Base-by-base conservation (phyloP, 2,888 invertebrate genomes). In the Conistra vaccinii region DNA sequence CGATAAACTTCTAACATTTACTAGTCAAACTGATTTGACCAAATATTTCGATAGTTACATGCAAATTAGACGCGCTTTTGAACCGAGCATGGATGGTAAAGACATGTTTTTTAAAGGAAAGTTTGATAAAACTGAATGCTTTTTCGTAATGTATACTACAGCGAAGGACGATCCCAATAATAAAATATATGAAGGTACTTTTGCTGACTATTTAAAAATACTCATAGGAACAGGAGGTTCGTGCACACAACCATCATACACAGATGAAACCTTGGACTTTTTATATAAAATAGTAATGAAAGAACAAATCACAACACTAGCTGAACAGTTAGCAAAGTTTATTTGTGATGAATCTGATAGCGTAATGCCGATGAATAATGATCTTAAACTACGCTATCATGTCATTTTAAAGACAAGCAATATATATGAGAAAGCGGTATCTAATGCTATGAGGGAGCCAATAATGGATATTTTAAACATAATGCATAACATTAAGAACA, bases 121-220 rank as follows among this genome's bases (percentile, higher is more conserved):
- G 0, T 79, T 74, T 63, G 61, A 76, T 5, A 80, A 78, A 5
- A 69, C 68, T 23, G 81, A 81, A 48, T 81, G 78, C 53, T 58
- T 80, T 10, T 87, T 84, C 42, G 63, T 86, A 35, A 74, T 83
- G 26, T 87, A 87, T 58, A 87, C 87, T n/a, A 79, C 80, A 23
- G 86, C 76, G 0, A 80, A 69, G 26, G 69, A 48, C 23, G 78
- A 85, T 32, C 10, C 45, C 12, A 63, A 67, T 29, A 75, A 71
- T 7, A 73, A 62, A 35, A 20, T 10, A 35, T 70, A 53, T 45
- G 17, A 60, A 14, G 42, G 80, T 17, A 2, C 0, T 3, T 32
- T 53, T 2, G 51, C 83, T n/a, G 48, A 65, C 0, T 63, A 51
- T 32, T 45, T 83, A 10, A 78, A 78, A 2, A 26, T 65, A 60